Percentiles rank a stretch among this genome's conserved stretches.
phyloP scores from a whole-genome alignment of 2,888 invertebrate genomes.

The Mantis religiosa region DNA sequence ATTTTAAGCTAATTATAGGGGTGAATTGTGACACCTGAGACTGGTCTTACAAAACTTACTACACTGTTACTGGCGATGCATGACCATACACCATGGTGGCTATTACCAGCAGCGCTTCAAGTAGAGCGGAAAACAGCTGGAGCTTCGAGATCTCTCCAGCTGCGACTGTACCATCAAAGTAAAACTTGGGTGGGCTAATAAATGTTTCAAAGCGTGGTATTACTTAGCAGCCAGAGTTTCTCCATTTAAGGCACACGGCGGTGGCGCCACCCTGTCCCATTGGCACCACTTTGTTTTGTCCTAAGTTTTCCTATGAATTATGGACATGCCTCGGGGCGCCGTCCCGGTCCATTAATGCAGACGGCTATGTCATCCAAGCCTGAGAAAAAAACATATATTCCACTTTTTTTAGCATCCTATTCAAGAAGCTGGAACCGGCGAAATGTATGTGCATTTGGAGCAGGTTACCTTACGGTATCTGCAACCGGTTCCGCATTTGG shows the following conservation, averaged over 20 bases:
- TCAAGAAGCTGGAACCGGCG: not conserved
- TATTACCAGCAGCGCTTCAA: not conserved
- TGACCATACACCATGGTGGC: not conserved
- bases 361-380: not conserved
- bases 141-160: not conserved
- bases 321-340: not conserved
- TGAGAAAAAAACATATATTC: not conserved
- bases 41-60: too few species aligned
- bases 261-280: not conserved
- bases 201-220: not conserved
- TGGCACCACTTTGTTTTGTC: not conserved
- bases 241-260: not conserved
- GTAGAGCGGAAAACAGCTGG: not conserved
- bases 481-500: not conserved
- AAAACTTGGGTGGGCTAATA: not conserved
- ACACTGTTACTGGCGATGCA: not conserved
- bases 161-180: not conserved
- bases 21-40: too few species aligned
- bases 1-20: too few species aligned
- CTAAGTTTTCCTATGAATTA: not conserved
- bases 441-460: not conserved
- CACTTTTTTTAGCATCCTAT: not conserved
- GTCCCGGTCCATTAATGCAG: not conserved
- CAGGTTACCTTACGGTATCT: not conserved
- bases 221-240: not conserved